Evolutionary conservation across 1,140 invertebrate species (phyloP), one percentile per base, ranked within the genome.

Genomic region (Drosophila ficusphila): DNA sequence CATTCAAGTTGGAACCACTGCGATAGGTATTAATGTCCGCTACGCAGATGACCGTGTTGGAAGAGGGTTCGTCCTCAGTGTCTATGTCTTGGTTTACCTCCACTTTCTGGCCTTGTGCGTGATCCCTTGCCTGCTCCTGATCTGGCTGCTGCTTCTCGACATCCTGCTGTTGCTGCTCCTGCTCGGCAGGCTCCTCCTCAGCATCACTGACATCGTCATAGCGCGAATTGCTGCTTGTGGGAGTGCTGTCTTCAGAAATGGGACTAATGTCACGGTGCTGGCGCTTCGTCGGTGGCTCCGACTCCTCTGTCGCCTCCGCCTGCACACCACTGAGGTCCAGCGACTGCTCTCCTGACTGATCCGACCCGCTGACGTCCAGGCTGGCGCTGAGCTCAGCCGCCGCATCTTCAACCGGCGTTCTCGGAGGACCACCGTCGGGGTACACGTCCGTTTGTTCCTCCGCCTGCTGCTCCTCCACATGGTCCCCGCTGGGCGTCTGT

Each of bases 331-430:
- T 53, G 4, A 48, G 51, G 12, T 82, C 78, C 1, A 57, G 54
- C 1, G 49, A 31, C 12, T 78, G 65, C 29, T 70, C 51, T 1
- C 36, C 52, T 3, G 64, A 71, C 19, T 71, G 42, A 19, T 58
- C 74, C 2, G 79, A 83, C 8, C 62, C 69, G 31, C 79, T 82
- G 1, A 82, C 44, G 34, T 77, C 74, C 0, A 77, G 38, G 5
- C 46, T 83, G 11, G 62, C 51, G 51, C 34, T 82, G 5, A 82
- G 21, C 5, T 70, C 69, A 1, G 74, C 52, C 5, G 69, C 42
- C 6, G 57, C 53, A 60, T 78, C 74, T 3, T 65, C 41, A 2
- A 54, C 73, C 19, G 79, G 74, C n/a, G 79, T 74, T n/a, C 46
- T 69, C 5, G 61, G 73, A 4, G 49, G 46, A n/a, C 27, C 33